Evolutionary conservation across 1,140 invertebrate species (phyloP), one percentile per base, ranked within the genome.

Genomic region (Drosophila asahinai): DNA sequence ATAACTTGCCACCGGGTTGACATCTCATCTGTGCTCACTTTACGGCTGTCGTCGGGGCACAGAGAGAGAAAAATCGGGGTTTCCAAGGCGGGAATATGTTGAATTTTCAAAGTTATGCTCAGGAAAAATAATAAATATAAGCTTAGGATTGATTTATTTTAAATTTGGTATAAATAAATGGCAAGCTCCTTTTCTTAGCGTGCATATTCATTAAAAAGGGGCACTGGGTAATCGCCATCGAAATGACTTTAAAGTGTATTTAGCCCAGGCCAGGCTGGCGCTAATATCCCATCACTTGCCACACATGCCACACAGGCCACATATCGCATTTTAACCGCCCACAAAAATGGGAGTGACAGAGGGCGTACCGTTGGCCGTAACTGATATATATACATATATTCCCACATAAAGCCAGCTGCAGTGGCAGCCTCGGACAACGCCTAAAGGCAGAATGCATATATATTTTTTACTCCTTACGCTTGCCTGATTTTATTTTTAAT

Each of bases 401-500:
- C 7, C 36, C 3, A 33, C 51, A 45, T 45, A 17, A 15, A 62
- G 15, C 36, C 42, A 36, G 58, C 12, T 30, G n/a, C 19, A 25
- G 42, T 30, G 30, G 19, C 27, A 80, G 9, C 51, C 12, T 22
- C 15, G 57, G 64, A 51, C 42, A 17, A 27, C 17, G 77, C 76
- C 72, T 55, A 72, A 77, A 80, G 43, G 52, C 48, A 25, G 33
- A 47, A 70, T 55, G 52, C 42, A 72, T 40, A 70, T 78, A 25
- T 25, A 25, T 25, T 25, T 8, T 48, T n/a, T 38, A 48, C 45
- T 64, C 36, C 59, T 65, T 47, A 81, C 77, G 74, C 59, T 68
- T 12, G 60, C 54, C 40, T 75, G 81, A 52, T 51, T 54, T 71
- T 61, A 67, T 54, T 84, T 81, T 84, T 81, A 86, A 84, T 86